phyloP scores from a whole-genome alignment of 2,888 invertebrate genomes.

The Ceriagrion tenellum region DNA sequence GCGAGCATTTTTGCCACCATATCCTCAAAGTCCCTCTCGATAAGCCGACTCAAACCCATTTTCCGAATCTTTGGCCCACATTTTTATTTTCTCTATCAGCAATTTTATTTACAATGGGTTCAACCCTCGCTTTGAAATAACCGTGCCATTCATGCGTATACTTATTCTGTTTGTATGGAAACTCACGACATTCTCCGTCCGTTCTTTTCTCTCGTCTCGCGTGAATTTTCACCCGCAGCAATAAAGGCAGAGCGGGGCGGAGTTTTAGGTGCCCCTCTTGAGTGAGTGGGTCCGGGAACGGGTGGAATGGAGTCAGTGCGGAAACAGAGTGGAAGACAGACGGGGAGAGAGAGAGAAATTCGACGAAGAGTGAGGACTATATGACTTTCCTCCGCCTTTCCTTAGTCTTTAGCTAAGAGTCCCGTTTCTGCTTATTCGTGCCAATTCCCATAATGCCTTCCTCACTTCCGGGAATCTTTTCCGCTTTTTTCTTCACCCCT shows the following conservation, averaged over 20 bases:
- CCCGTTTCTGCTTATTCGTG: conserved; percentile 30
- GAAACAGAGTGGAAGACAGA: not conserved
- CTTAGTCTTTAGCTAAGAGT: not conserved
- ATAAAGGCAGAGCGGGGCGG: not conserved
- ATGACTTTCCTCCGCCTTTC: conserved; percentile 5
- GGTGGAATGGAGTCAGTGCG: not conserved
- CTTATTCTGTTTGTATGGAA: not conserved
- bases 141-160: not conserved
- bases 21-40: not conserved
- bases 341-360: not conserved
- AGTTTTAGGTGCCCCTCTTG: not conserved
- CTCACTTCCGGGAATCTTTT: not conserved
- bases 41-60: too few species aligned
- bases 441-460: conserved; percentile 30
- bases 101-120: not conserved
- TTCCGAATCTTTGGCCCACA: not conserved
- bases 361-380: not conserved
- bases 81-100: too few species aligned
- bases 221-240: not conserved
- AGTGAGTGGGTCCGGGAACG: too few species aligned
- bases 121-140: not conserved
- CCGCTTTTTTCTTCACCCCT: not conserved
- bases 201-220: not conserved
- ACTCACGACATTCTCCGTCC: not conserved
- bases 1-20: not conserved